Evolutionary conservation across 2,888 invertebrate genomes (phyloP).

Genomic region (Diloba caeruleocephala): DNA sequence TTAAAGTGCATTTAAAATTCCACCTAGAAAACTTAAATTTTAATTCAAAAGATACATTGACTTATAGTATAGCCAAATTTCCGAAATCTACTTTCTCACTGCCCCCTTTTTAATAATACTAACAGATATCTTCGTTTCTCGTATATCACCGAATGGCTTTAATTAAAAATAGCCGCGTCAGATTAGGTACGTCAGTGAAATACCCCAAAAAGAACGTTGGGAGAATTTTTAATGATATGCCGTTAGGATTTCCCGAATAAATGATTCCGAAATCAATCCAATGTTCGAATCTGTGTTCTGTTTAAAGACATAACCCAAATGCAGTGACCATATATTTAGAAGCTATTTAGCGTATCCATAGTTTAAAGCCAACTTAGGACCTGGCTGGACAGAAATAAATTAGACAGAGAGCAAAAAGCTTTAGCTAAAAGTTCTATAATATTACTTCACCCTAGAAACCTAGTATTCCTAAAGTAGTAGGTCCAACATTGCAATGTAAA

Average conservation of each 20-base stretch:
- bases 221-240: slow-evolving; percentile 45
- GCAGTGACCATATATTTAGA: too few species aligned
- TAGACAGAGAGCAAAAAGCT: too few species aligned
- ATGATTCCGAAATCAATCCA: not conserved
- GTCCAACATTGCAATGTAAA: not conserved
- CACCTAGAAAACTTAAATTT: slow-evolving; percentile 1
- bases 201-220: slow-evolving; percentile 33
- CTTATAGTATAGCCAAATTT: slow-evolving; percentile 9
- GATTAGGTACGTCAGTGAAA: slow-evolving; percentile 35
- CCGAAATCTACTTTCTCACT: slow-evolving; percentile 14
- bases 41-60: too few species aligned
- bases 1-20: slow-evolving; percentile 29
- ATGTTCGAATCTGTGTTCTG: not conserved
- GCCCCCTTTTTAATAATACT: slow-evolving; percentile 36
- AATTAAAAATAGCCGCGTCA: slow-evolving; percentile 48
- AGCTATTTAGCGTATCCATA: too few species aligned
- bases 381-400: too few species aligned
- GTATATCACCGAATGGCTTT: slow-evolving; percentile 41
- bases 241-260: slow-evolving; percentile 14
- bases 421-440: too few species aligned
- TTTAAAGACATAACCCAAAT: too few species aligned
- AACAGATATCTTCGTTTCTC: slow-evolving; percentile 34
- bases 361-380: too few species aligned
- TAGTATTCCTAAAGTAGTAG: too few species aligned
- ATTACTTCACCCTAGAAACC: too few species aligned